Conservation (phyloP, 2,888 invertebrate species). For the Tachina fera region DNA sequence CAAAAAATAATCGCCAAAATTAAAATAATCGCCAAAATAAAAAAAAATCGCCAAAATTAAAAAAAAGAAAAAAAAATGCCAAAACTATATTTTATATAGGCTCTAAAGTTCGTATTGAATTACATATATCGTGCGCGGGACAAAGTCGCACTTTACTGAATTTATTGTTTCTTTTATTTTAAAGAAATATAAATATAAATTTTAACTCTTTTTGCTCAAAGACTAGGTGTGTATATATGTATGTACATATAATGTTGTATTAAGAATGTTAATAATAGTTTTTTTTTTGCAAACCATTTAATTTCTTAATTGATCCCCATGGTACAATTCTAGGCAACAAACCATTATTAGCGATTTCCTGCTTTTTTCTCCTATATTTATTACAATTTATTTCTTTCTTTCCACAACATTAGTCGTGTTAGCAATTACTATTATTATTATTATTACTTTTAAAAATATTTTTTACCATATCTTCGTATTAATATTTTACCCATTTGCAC, state of each 20-base stretch:
- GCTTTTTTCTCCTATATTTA: not conserved
- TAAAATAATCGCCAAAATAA: too few relatives aligned
- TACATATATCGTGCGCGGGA: too few relatives aligned
- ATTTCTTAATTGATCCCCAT: not conserved
- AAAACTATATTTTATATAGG: too few relatives aligned
- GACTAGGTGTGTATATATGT: not conserved
- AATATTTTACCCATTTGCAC: slow-evolving; percentile 11
- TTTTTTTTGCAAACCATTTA: not conserved
- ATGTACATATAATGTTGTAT: not conserved
- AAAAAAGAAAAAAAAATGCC: too few relatives aligned
- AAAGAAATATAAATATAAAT: too few relatives aligned
- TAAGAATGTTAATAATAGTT: not conserved
- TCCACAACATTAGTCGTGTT: not conserved
- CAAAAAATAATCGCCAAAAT: too few relatives aligned
- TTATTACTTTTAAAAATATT: not conserved
- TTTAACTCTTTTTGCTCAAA: too few relatives aligned
- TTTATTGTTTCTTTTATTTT: too few relatives aligned
- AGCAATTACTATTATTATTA: slow-evolving; percentile 10
- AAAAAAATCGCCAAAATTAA: too few relatives aligned
- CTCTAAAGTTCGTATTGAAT: too few relatives aligned
- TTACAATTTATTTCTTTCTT: not conserved
- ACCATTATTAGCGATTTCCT: slow-evolving; percentile 44
- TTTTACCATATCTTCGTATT: not conserved
- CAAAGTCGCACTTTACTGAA: too few relatives aligned
- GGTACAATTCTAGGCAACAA: not conserved